Percentiles rank a stretch among this genome's conserved stretches.
Conservation (phyloP, 2,888 invertebrate genomes). For the Euspilapteryx auroguttella region DNA sequence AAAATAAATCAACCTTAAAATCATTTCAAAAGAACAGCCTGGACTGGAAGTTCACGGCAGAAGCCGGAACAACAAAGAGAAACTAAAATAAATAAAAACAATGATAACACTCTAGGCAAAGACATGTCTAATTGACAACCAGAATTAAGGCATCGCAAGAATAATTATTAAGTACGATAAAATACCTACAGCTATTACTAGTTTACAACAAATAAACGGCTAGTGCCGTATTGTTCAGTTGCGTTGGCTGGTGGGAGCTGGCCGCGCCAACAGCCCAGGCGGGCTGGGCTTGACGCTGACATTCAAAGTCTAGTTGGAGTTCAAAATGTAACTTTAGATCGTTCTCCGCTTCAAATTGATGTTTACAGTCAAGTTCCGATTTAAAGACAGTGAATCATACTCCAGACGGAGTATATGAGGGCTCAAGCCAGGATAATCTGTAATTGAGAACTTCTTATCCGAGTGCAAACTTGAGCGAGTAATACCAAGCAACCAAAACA, state of each 20-base stretch:
- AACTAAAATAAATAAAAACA: slow-evolving; percentile 54
- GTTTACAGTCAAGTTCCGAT: too few relatives aligned
- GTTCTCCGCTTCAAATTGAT: too few relatives aligned
- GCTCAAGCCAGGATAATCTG: too few relatives aligned
- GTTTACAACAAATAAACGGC: slow-evolving; percentile 58
- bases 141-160: slow-evolving; percentile 65
- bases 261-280: too few relatives aligned
- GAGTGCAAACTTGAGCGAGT: too few relatives aligned
- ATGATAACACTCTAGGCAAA: slow-evolving; percentile 60
- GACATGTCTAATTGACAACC: slow-evolving; percentile 63
- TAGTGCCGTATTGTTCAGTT: slow-evolving; percentile 39
- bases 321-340: too few relatives aligned
- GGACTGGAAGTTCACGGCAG: slow-evolving; percentile 61
- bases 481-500: too few relatives aligned
- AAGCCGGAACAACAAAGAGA: slow-evolving; percentile 56
- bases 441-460: too few relatives aligned
- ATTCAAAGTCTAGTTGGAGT: too few relatives aligned
- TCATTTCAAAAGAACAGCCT: slow-evolving; percentile 63
- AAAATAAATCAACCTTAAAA: slow-evolving; percentile 64
- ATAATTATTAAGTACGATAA: slow-evolving; percentile 63
- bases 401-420: too few relatives aligned
- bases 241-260: slow-evolving; percentile 15
- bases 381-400: too few relatives aligned
- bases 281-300: too few relatives aligned
- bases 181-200: slow-evolving; percentile 62